Evolutionary conservation across 2,113 vertebrate genomes (phyloP).

Genomic region (Oncorhynchus masou): DNA sequence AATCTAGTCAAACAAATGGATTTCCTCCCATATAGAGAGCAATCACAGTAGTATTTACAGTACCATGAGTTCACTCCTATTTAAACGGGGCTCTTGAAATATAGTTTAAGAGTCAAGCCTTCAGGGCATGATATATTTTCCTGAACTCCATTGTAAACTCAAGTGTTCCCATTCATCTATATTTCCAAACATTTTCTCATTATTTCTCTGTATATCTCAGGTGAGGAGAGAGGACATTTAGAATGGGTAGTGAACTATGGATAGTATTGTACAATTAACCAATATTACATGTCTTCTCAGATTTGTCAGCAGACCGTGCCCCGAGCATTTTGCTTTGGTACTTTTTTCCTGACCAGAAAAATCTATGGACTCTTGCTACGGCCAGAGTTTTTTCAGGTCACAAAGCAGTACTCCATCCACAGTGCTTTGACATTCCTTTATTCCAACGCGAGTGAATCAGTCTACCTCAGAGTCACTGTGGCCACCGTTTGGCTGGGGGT

Average conservation of each 20-base stretch:
- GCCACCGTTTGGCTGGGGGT: slow-evolving; percentile 38
- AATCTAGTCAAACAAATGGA: slow-evolving; percentile 29
- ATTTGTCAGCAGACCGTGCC: background rate
- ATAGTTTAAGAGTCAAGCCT: no score
- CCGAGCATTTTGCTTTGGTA: background rate
- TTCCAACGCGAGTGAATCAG: background rate
- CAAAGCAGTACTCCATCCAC: no score
- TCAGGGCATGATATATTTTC: no score
- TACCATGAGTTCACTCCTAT: background rate
- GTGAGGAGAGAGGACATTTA: background rate
- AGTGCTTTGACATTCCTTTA: background rate
- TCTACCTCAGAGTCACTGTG: slow-evolving; percentile 18
- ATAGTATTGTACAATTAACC: background rate
- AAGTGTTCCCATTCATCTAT: background rate
- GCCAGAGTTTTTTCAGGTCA: no score
- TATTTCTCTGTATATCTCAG: background rate
- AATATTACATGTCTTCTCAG: background rate
- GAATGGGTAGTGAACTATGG: background rate
- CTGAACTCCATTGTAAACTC: no score
- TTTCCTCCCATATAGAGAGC: slow-evolving; percentile 20
- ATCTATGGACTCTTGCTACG: no score
- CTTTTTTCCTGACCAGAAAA: no score
- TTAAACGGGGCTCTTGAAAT: background rate
- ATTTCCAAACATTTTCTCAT: background rate
- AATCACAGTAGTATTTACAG: slow-evolving; percentile 2